Evolutionary conservation across 92 coral and sea anemone species (phyloP).

Genomic region (Umimayanthus chanpuru): DNA sequence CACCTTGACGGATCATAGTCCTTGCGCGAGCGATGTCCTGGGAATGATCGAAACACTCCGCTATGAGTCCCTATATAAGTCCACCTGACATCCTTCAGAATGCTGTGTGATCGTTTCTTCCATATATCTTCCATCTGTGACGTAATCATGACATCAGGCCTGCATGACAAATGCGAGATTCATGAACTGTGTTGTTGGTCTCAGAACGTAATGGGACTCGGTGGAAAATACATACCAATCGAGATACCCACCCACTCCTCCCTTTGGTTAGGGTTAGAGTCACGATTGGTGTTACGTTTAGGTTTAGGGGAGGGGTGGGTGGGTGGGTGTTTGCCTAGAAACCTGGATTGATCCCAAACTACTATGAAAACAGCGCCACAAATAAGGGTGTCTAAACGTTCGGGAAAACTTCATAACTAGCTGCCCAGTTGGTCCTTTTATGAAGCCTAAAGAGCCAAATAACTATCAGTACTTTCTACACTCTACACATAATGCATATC

Average conservation of each 20-base stretch:
- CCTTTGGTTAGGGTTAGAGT: no score
- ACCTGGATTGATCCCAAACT: no score
- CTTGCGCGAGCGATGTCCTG: slow-evolving; percentile 91
- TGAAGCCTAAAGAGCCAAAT: background rate
- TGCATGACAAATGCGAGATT: slow-evolving; percentile 34
- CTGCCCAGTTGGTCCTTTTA: background rate
- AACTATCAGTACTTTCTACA: background rate
- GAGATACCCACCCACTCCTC: no score
- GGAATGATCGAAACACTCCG: slow-evolving; percentile 87
- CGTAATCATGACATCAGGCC: slow-evolving; percentile 95
- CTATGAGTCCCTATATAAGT: slow-evolving; percentile 92
- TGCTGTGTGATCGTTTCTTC: slow-evolving; percentile 73
- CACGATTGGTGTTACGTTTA: no score
- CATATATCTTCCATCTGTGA: slow-evolving; percentile 84
- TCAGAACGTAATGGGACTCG: no score
- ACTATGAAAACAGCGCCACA: background rate
- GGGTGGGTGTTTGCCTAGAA: no score
- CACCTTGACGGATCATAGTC: slow-evolving; percentile 96
- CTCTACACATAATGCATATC: no score
- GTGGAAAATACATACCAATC: no score
- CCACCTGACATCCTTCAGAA: slow-evolving; percentile 93
- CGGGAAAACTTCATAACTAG: background rate
- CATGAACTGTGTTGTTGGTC: background rate
- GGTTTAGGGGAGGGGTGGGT: no score
- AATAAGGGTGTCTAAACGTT: background rate